A percentile compares a stretch with the other conserved stretches of the same genome.
phyloP scores from a whole-genome alignment of 2,797 vertebrate genomes.

The Buphagus erythrorhynchus region DNA sequence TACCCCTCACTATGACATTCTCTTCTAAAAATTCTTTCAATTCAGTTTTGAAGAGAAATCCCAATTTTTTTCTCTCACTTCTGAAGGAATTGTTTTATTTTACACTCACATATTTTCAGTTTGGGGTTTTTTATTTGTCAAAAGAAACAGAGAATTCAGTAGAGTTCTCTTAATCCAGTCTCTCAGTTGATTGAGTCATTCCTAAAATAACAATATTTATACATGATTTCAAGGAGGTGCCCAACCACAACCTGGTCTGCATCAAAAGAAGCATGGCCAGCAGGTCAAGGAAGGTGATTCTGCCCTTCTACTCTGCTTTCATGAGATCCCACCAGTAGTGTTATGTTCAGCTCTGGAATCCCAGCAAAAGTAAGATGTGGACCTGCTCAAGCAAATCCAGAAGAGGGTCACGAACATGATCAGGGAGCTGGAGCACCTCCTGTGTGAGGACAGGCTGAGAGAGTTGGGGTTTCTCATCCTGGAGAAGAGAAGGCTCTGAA shows the following conservation, averaged over 20 bases:
- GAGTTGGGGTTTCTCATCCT: not conserved
- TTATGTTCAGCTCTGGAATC: not conserved
- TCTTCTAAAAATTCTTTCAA: not conserved
- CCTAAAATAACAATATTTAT: not conserved
- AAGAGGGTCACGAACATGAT: accelerated
- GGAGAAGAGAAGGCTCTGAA: not conserved
- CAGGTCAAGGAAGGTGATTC: not conserved
- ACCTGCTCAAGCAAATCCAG: not conserved
- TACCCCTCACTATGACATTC: not conserved
- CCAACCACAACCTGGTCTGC: not conserved
- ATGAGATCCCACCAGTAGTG: not conserved
- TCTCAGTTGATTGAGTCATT: not conserved
- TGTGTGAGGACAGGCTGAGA: not conserved
- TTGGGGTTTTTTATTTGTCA: not conserved
- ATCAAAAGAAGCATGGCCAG: not conserved
- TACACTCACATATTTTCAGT: not conserved
- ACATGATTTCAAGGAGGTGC: not conserved
- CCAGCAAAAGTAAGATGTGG: not conserved
- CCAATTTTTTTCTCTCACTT: not conserved
- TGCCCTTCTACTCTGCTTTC: not conserved
- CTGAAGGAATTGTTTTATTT: not conserved
- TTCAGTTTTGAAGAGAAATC: not conserved
- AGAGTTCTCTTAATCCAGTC: not conserved
- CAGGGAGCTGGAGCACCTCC: not conserved
- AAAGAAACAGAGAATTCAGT: not conserved